Evolutionary conservation across 2,888 invertebrate species (phyloP).

Genomic region (Aspidiotus rigidus): DNA sequence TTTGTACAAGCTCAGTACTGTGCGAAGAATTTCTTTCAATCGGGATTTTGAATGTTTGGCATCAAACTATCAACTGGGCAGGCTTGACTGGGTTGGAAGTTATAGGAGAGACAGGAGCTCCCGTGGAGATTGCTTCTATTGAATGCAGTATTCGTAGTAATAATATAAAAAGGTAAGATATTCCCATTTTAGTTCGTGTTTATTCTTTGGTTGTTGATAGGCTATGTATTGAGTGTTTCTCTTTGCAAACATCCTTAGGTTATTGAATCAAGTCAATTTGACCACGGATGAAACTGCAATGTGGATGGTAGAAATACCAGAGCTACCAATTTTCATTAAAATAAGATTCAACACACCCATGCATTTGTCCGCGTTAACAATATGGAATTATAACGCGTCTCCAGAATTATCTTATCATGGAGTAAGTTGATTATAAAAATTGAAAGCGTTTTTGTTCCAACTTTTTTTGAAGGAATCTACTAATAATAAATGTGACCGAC

Average conservation of each 20-base stretch:
- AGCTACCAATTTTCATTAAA: constrained; percentile 42
- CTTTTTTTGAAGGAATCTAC: too few species aligned
- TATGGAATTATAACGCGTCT: constrained; percentile 76
- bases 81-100: constrained; percentile 53
- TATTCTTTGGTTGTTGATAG: background rate
- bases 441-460: too few species aligned
- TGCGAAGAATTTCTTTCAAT: constrained; percentile 42
- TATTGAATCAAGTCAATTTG: constrained; percentile 61
- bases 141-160: constrained; percentile 29
- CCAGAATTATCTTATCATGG: constrained; percentile 59
- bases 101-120: constrained; percentile 44
- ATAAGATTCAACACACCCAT: constrained; percentile 40
- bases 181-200: background rate
- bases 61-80: constrained; percentile 48
- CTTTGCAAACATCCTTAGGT: constrained; percentile 41
- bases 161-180: constrained; percentile 13
- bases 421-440: constrained; percentile 42
- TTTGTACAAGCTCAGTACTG: constrained; percentile 38
- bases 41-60: constrained; percentile 56
- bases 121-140: constrained; percentile 37
- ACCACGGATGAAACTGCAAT: constrained; percentile 58
- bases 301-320: constrained; percentile 52
- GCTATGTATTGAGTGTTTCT: background rate
- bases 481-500: too few species aligned
- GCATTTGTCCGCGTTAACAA: constrained; percentile 45